phyloP scores from a whole-genome alignment of 2,113 vertebrate genomes.

The Amazona guildingii region DNA sequence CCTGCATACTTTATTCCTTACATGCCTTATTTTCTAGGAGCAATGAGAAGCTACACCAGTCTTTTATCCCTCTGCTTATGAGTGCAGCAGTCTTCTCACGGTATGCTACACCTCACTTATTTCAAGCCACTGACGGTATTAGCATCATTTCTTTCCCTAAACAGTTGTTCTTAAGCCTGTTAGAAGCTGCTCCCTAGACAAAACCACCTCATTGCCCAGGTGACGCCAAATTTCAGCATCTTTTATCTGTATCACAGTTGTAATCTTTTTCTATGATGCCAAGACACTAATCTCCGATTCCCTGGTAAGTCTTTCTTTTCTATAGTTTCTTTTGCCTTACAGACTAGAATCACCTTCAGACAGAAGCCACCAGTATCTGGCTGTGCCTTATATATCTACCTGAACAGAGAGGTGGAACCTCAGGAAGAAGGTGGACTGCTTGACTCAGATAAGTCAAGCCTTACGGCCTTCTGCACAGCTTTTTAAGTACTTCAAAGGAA shows the following conservation, averaged over 20 bases:
- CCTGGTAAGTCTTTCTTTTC: not conserved
- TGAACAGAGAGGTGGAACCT: not conserved
- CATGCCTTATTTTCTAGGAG: not conserved
- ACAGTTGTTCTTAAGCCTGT: not conserved
- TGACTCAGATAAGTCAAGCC: not conserved
- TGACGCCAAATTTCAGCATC: not conserved
- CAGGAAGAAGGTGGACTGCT: not conserved
- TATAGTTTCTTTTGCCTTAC: not conserved
- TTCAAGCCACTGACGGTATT: rapidly evolving
- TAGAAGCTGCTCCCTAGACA: not conserved
- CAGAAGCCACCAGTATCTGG: not conserved
- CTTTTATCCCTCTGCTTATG: not conserved
- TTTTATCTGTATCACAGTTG: not conserved
- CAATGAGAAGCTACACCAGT: not conserved
- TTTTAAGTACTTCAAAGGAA: not conserved
- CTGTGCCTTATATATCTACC: too few relatives aligned
- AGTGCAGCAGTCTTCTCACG: not conserved
- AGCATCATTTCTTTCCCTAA: not conserved
- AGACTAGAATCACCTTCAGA: not conserved
- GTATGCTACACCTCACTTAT: not conserved
- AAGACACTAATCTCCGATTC: not conserved
- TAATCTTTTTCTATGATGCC: not conserved
- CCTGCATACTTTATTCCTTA: not conserved
- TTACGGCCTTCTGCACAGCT: not conserved
- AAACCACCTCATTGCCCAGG: not conserved